A percentile compares a stretch with the other conserved stretches of the same genome.
These are phyloP conservation scores for Pomacea canaliculata DNA, from an alignment of 2,888 invertebrate genomes.

Conservation along the genomic window DNA sequence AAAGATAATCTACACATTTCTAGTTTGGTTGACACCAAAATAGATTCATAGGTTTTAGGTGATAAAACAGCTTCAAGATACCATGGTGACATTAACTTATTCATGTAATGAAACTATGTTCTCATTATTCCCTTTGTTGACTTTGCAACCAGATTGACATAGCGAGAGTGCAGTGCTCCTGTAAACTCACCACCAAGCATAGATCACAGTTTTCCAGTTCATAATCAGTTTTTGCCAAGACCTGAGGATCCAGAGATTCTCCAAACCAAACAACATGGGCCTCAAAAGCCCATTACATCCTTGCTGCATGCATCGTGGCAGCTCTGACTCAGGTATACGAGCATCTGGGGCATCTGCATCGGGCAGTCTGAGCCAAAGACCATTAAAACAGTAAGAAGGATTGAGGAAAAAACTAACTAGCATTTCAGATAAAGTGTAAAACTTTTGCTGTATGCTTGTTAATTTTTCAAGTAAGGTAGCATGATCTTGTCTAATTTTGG, in stretches of 20 bases:
- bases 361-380: constrained; percentile 74
- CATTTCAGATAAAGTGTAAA: not conserved
- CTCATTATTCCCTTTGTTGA: too few relatives aligned
- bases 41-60: too few relatives aligned
- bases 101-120: too few relatives aligned
- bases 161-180: too few relatives aligned
- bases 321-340: constrained; percentile 76
- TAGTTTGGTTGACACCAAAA: too few relatives aligned
- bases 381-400: not conserved
- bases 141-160: too few relatives aligned
- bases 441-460: not conserved
- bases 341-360: constrained; percentile 74
- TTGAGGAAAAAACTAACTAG: not conserved
- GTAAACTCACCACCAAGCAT: constrained; percentile 76
- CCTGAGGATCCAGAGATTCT: constrained; percentile 78
- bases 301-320: constrained; percentile 78
- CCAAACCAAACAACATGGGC: constrained; percentile 93
- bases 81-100: too few relatives aligned
- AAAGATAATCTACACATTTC: not conserved
- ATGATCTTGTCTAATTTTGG: too few relatives aligned
- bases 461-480: too few relatives aligned
- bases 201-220: constrained; percentile 81
- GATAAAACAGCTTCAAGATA: too few relatives aligned
- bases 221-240: constrained; percentile 76
- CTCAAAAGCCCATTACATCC: constrained; percentile 79